Conservation (phyloP, 2,113 vertebrate species). For the Poicephalus gulielmi region DNA sequence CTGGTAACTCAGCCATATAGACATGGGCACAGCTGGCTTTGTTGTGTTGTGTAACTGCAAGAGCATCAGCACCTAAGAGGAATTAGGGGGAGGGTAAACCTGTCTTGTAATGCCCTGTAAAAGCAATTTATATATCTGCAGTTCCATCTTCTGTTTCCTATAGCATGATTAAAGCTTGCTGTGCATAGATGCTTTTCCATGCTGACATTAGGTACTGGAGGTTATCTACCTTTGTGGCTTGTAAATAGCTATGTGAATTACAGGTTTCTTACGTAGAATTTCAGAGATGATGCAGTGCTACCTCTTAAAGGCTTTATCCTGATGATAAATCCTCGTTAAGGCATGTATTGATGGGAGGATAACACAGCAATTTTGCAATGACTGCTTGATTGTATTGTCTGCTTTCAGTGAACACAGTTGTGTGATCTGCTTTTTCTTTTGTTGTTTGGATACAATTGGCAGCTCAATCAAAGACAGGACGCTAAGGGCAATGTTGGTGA, state of each 20-base stretch:
- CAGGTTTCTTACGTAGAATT: neutral
- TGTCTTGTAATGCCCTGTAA: neutral
- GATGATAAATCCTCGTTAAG: neutral
- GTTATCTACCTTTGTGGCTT: neutral
- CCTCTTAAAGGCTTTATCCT: neutral
- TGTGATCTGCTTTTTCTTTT: neutral
- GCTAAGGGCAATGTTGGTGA: neutral
- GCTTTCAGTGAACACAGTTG: neutral
- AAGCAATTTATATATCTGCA: neutral
- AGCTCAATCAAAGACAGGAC: neutral
- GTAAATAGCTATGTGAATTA: neutral
- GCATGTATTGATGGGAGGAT: neutral
- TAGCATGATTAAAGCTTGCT: neutral
- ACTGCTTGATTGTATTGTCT: neutral
- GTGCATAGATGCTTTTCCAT: neutral
- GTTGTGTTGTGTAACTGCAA: neutral
- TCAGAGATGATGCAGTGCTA: neutral
- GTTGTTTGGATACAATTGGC: neutral
- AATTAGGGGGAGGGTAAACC: neutral
- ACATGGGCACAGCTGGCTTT: neutral
- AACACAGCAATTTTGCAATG: neutral
- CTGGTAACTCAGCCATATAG: neutral
- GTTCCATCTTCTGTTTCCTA: neutral
- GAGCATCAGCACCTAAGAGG: neutral
- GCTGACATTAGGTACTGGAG: neutral